A percentile compares a stretch with the other conserved stretches of the same genome.
These are phyloP conservation scores for Tillus elongatus DNA, from an alignment of 2,888 invertebrate genomes.

Conservation along the genomic window DNA sequence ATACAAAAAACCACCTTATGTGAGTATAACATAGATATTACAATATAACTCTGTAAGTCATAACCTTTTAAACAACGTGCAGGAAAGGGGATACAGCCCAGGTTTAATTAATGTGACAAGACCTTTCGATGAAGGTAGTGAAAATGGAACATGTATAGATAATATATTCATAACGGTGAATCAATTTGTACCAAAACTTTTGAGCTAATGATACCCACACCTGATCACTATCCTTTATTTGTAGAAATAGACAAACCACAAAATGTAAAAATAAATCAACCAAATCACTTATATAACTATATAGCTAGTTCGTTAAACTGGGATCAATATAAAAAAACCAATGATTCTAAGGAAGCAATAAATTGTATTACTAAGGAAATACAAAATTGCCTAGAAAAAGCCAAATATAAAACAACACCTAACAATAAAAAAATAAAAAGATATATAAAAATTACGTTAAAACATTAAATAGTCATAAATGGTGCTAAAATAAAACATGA, in stretches of 20 bases:
- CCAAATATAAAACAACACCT: neutral
- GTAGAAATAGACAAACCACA: slow-evolving; percentile 1
- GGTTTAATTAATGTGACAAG: neutral
- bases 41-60: neutral
- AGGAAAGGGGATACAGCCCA: neutral
- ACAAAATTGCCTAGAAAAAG: slow-evolving; percentile 1
- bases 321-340: neutral
- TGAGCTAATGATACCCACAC: slow-evolving; percentile 2
- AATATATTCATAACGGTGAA: neutral
- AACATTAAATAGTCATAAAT: neutral
- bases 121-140: slow-evolving; percentile 1
- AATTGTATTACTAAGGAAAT: neutral
- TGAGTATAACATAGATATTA: neutral
- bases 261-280: neutral
- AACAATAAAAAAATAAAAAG: neutral
- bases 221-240: slow-evolving; percentile 3
- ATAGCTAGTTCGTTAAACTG: slow-evolving; percentile 1
- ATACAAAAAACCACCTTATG: neutral
- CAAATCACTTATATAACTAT: neutral
- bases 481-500: neutral
- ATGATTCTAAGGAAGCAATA: neutral
- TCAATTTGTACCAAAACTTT: neutral
- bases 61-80: neutral
- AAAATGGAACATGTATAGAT: slow-evolving; percentile 2
- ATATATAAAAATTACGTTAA: slow-evolving; percentile 1